Base-by-base conservation (phyloP, 2,113 vertebrate genomes). In the Upupa epops region DNA sequence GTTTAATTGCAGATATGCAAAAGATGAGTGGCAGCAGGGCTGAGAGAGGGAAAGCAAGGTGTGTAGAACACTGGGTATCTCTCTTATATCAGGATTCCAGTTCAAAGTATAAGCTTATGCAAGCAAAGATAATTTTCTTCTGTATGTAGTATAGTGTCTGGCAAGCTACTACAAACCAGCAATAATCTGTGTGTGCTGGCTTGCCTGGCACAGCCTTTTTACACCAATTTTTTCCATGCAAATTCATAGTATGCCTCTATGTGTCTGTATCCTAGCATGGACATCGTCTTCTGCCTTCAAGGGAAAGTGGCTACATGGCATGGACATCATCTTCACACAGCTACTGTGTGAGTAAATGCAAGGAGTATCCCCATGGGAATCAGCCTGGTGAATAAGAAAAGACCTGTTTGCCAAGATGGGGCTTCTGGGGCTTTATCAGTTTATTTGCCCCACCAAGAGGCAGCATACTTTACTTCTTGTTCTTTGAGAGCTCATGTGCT, bases 1-100 rank as follows among this genome's bases (percentile, higher is more conserved):
- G 21, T 71, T 93, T 81, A 61, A 40, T 78, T 90, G 71, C 29
- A 78, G 46, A 20, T 52, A 61, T 90, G 63, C 58, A 93, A 83
- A 90, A 59, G 66, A 76, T 1, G 13, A 82, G 55, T 82, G 87
- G 78, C 74, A 87, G 49, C 59, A 66, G 54, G 66, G 37, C 5
- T n/a, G 66, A 90, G 66, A 84, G 63, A 76, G 56, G 29, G 66
- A 79, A 91, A 61, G 37, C 51, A 84, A 86, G 28, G 66, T 72
- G 89, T 78, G 86, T 24, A 69, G 84, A 69, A 93, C 74, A 82
- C 3, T 2, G 86, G 79, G 63, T 84, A 87, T 86, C 18, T 31
- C 18, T 86, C 11, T 3, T 73, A 51, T 91, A 46, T 84, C 78
- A 76, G 40, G 42, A 17, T 89, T 36, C 42, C 79, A 83, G 46